Evolutionary conservation across 2,888 invertebrate genomes (phyloP), one percentile per base, ranked within the genome.

Genomic region (Drosophila anomelani): DNA sequence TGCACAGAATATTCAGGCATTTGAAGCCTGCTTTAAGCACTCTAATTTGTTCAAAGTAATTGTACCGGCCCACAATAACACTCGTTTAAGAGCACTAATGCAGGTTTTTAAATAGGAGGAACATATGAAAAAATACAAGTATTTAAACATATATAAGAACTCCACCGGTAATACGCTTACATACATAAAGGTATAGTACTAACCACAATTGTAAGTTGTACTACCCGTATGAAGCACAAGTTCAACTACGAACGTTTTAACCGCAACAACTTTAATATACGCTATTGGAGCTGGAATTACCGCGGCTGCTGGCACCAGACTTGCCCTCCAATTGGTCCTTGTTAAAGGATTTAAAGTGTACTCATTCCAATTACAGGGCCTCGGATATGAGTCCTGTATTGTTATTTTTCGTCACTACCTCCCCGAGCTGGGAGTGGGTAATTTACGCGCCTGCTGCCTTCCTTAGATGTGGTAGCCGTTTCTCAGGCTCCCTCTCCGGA

Each of bases 221-320:
- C 38, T 38, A 38, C 38, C 38, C 38, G 38, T 38, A 38, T 38
- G 38, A 38, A 38, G 38, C 38, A 76, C 69, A 81, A 75, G 72
- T 79, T 75, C 75, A 82, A 79, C 82, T 84, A 84, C 78, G 94
- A 94, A 93, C 94, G 93, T 94, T 94, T 94, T 94, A 94, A 94
- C 94, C 94, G 94, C 95, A 95, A 94, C 94, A 95, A 95, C 94
- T 94, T 94, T 94, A 94, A 94, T 95, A 95, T 94, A 94, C 94
- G 77, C 79, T 79, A 76, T 78, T 79, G 77, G 77, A 77, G 74
- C 79, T 79, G 74, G 77, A 77, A 76, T 81, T 79, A 77, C 78
- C 74, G 78, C 77, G 76, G 78, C 76, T 81, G 78, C 76, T 83
- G 76, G 68, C 77, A 76, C 76, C 74, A 78, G 76, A 76, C 74